Base-by-base conservation (phyloP, 2,888 invertebrate species). In the Ophion obscuratus region DNA sequence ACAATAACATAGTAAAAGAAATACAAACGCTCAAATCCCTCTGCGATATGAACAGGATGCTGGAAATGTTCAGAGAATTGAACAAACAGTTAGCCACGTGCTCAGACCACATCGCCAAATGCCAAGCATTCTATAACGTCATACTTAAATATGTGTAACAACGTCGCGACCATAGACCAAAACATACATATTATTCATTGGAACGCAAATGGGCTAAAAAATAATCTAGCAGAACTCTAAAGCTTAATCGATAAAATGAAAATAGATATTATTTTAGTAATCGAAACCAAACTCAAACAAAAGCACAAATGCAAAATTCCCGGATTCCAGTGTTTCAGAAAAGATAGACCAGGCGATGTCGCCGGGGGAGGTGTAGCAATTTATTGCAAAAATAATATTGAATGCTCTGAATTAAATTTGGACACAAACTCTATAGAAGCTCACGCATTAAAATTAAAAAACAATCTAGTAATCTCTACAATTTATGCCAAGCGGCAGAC, bases 401-500 rank as follows among this genome's bases (percentile, higher is more conserved):
- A 36, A 0, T 77, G 83, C n/a, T 40, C 83, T 1, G 73, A 83
- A 59, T 1, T 73, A 14, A 10, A 40, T 0, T 0, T 73, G 0
- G 14, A 82, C 1, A 82, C 73, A 14, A 59, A 0, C 0, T 24
- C 73, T 0, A 2, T 75, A 0, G 62, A 71, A 31, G 27, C 83
- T 6, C 24, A 70, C 7, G 44, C 11, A 10, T n/a, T 62, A 0
- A 78, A 68, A 62, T 11, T 78, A n/a, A 68, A 66, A 17, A 73
- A 68, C 7, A 78, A 80, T 1, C 11, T 40, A 5, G 24, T 44
- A 0, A 71, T 73, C 1, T 31, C 11, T 0, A 17, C 71, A 61
- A 10, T 59, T 1, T 83, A 73, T 27, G 36, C 53, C 14, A 83
- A 27, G 74, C 87, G 62, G 78, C 88, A 27, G 11, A 82, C 27